A percentile compares a stretch with the other conserved stretches of the same genome.
phyloP scores from a whole-genome alignment of 2,888 invertebrate genomes.

The Rhingia campestris region DNA sequence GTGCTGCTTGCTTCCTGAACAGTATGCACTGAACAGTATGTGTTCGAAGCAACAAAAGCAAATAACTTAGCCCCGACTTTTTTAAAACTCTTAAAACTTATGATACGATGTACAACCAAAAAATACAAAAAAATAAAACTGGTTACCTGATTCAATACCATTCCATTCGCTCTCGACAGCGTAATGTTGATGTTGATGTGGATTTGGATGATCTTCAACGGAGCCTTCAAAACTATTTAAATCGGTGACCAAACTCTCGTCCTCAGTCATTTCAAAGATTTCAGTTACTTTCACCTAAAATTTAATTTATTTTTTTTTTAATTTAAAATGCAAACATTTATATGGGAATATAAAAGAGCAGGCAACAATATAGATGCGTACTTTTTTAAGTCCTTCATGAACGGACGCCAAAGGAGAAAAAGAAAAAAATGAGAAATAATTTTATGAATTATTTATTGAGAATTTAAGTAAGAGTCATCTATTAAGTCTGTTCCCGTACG shows the following conservation, averaged over 20 bases:
- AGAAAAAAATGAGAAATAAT: slow-evolving; percentile 28
- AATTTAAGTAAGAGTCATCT: too few relatives aligned
- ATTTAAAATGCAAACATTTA: slow-evolving; percentile 46
- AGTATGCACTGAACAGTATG: too few relatives aligned
- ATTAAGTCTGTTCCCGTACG: too few relatives aligned
- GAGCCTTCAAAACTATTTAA: slow-evolving; percentile 81
- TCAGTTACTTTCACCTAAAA: slow-evolving; percentile 91
- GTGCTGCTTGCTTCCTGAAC: too few relatives aligned
- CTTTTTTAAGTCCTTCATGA: background rate
- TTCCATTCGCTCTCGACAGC: slow-evolving; percentile 82
- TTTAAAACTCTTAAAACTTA: background rate
- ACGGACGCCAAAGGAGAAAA: background rate
- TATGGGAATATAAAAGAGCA: background rate
- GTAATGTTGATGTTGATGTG: slow-evolving; percentile 80
- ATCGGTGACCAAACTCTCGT: slow-evolving; percentile 86
- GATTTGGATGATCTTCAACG: slow-evolving; percentile 81
- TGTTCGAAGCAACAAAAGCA: too few relatives aligned
- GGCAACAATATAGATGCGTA: slow-evolving; percentile 3
- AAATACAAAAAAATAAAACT: slow-evolving; percentile 32
- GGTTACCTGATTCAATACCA: slow-evolving; percentile 82
- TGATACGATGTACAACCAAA: background rate
- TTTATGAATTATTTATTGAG: background rate
- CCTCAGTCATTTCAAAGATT: slow-evolving; percentile 93
- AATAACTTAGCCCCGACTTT: background rate
- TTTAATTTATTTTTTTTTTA: background rate